phyloP scores from a whole-genome alignment of 2,888 invertebrate species.

The Hololepta plana region DNA sequence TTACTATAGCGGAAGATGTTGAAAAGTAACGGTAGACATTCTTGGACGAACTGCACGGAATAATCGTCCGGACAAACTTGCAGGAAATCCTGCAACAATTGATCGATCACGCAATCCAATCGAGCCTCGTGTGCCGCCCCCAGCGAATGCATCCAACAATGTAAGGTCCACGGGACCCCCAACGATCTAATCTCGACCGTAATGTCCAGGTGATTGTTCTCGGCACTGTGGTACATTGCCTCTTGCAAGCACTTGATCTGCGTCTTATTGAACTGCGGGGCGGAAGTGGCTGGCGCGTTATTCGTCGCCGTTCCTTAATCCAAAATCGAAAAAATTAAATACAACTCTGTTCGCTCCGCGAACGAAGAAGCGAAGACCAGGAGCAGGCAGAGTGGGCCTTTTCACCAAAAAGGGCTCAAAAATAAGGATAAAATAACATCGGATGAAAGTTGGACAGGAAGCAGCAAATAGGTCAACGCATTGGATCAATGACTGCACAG shows the following conservation, averaged over 20 bases:
- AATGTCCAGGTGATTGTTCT: conserved; percentile 79
- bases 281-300: conserved; percentile 17
- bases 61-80: conserved; percentile 84
- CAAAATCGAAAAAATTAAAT: no score
- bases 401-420: no score
- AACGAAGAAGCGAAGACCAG: no score
- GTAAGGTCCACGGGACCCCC: conserved; percentile 80
- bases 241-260: conserved; percentile 77
- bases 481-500: no score
- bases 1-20: conserved; percentile 82
- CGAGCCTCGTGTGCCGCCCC: conserved; percentile 73
- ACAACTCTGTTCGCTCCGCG: no score
- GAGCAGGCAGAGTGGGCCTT: no score
- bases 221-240: conserved; percentile 88
- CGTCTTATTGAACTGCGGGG: conserved; percentile 50
- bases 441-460: no score
- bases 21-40: conserved; percentile 75
- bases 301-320: conserved; percentile 15
- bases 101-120: conserved; percentile 71
- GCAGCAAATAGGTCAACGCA: no score
- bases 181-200: conserved; percentile 72
- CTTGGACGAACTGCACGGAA: conserved; percentile 66
- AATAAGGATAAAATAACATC: no score
- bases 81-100: conserved; percentile 72
- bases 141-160: conserved; percentile 83